These are phyloP conservation scores for Lepidostoma basale DNA, from an alignment of 1,140 invertebrate species.

Conservation along the genomic window DNA sequence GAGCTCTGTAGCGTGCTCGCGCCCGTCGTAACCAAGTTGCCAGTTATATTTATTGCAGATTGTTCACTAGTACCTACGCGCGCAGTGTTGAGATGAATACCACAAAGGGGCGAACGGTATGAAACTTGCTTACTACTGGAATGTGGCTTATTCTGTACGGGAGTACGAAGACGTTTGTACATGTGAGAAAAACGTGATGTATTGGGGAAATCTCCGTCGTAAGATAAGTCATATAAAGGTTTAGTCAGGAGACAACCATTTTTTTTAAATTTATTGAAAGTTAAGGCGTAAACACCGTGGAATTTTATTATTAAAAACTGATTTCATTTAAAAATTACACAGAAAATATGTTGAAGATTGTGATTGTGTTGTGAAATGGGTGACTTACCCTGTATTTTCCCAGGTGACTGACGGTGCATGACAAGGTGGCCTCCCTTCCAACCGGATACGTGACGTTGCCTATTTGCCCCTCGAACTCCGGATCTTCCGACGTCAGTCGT, in stretches of 20 bases:
- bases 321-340: too few species aligned
- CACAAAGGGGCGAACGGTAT: background rate
- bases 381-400: constrained; percentile 82
- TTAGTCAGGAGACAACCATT: too few species aligned
- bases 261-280: too few species aligned
- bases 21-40: constrained; percentile 10
- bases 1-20: background rate
- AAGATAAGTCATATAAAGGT: too few species aligned
- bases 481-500: constrained; percentile 55
- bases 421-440: constrained; percentile 81
- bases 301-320: too few species aligned
- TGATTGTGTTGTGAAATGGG: too few species aligned
- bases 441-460: constrained; percentile 83
- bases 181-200: too few species aligned
- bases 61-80: constrained; percentile 3
- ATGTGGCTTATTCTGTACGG: background rate
- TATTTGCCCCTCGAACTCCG: constrained; percentile 78
- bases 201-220: too few species aligned
- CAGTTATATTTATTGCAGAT: constrained; percentile 28
- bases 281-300: too few species aligned
- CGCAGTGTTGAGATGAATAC: background rate
- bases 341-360: too few species aligned
- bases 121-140: background rate
- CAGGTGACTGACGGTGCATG: constrained; percentile 79
- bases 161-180: too few species aligned